Percentiles rank a stretch among this genome's conserved stretches.
Evolutionary conservation across 2,888 invertebrate genomes (phyloP).

Genomic region (Pachliopta kotzebuea): DNA sequence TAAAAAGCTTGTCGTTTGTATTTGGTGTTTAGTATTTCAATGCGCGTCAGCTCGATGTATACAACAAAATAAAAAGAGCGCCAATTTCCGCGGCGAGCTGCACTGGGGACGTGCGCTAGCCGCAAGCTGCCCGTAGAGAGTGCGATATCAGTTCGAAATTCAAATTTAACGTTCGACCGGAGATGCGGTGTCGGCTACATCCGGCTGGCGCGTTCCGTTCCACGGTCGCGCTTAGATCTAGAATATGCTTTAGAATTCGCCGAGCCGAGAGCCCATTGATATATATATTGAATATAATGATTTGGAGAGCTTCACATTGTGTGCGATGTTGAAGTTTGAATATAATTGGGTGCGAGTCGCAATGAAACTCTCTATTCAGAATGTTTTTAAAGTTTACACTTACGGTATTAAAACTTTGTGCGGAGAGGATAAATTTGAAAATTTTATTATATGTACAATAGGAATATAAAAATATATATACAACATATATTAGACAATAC

Average conservation of each 20-base stretch:
- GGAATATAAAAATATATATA: too few species aligned
- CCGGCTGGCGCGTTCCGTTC: conserved; percentile 49
- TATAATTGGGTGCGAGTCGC: neutral
- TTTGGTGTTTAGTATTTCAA: too few species aligned
- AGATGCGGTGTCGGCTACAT: conserved; percentile 59
- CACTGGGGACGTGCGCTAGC: conserved; percentile 48
- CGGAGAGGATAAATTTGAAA: too few species aligned
- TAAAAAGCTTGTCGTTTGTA: too few species aligned
- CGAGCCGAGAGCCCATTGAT: neutral
- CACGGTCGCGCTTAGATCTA: conserved; percentile 37
- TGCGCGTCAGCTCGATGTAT: neutral
- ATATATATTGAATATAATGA: conserved; percentile 3
- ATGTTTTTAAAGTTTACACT: too few species aligned
- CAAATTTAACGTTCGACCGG: conserved; percentile 76
- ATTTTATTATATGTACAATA: too few species aligned
- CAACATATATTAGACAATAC: too few species aligned
- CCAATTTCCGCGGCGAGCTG: conserved; percentile 52
- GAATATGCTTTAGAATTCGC: conserved; percentile 17
- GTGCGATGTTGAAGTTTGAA: neutral
- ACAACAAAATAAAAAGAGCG: conserved; percentile 29
- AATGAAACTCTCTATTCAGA: neutral
- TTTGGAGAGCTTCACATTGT: neutral
- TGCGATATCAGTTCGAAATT: conserved; percentile 71
- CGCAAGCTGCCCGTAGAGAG: conserved; percentile 59
- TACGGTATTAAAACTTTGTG: too few species aligned